Conservation (phyloP, 2,797 vertebrate species). For the Pseudomugil gertrudae region DNA sequence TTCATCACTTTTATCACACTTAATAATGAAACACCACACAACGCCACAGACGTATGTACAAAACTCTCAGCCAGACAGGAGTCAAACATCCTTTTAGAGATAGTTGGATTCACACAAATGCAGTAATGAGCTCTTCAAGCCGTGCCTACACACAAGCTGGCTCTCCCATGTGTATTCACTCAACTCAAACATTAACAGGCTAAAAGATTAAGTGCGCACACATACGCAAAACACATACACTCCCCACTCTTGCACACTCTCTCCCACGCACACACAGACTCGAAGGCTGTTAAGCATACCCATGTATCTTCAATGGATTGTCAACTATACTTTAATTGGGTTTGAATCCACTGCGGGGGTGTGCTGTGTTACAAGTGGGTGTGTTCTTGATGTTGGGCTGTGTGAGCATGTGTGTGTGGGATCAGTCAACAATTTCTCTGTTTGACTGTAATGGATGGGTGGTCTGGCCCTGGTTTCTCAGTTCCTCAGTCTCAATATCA, state of each 20-base stretch:
- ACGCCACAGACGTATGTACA: slow-evolving; percentile 15
- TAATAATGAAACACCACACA: slow-evolving; percentile 39
- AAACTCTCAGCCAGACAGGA: slow-evolving; percentile 47
- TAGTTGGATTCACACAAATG: slow-evolving; percentile 66
- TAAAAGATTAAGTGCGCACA: slow-evolving; percentile 56
- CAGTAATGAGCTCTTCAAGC: slow-evolving; percentile 73
- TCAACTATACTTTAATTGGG: slow-evolving; percentile 63
- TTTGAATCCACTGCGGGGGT: slow-evolving; percentile 31
- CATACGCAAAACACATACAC: slow-evolving; percentile 9
- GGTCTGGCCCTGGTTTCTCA: slow-evolving; percentile 19
- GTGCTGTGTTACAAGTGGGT: slow-evolving; percentile 9
- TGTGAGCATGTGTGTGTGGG: slow-evolving; percentile 12
- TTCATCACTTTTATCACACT: slow-evolving; percentile 23
- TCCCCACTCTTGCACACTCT: slow-evolving; percentile 14
- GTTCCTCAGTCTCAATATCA: slow-evolving; percentile 20
- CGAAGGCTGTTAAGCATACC: slow-evolving; percentile 34
- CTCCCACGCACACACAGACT: slow-evolving; percentile 16
- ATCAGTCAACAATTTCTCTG: slow-evolving; percentile 28
- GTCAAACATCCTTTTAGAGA: slow-evolving; percentile 69
- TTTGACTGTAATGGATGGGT: slow-evolving; percentile 50
- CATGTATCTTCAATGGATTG: slow-evolving; percentile 55
- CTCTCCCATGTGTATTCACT: slow-evolving; percentile 61
- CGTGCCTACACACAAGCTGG: slow-evolving; percentile 60
- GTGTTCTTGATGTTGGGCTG: slow-evolving; percentile 1
- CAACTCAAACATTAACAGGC: slow-evolving; percentile 66